Evolutionary conservation across 2,797 vertebrate species (phyloP), one percentile per base, ranked within the genome.

Genomic region (Muraenolepis orangiensis): DNA sequence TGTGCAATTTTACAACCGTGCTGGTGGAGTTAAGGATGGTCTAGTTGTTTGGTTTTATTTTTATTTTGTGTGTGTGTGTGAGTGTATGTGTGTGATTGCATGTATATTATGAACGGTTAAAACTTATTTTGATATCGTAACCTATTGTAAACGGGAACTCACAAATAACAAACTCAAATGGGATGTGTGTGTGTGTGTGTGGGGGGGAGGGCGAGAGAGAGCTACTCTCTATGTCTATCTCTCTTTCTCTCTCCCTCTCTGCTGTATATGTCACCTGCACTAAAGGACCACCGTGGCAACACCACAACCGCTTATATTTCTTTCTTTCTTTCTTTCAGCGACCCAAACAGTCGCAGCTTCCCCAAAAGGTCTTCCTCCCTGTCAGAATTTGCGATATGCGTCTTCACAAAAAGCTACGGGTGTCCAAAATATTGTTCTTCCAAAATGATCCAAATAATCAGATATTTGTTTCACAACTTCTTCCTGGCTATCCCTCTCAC

Each of bases 1-100:
- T 85, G 83, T 86, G 82, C 73, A 72, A 40, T 84, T 85, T 85
- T 80, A 84, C 85, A 84, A 86, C 76, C 81, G 83, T 86, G 84
- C 82, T 81, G 76, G 78, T 86, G 80, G 75, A 38, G 76, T 85
- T 6, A 70, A 73, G 74, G 80, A 86, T 86, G 81, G 86, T 86
- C 78, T 76, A 29, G 66, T 31, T 67, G 13, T 70, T n/a, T n/a
- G n/a, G 51, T 74, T 51, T 1, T 66, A 66, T 42, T 70, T 38
- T 26, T 75, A 77, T 51, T 31, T 73, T 82, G 81, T 71, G 18
- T 70, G 69, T 70, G 42, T 68, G 75, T 81, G 74, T 78, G n/a
- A n/a, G n/a, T n/a, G n/a, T n/a, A n/a, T n/a, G n/a, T n/a, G n/a
- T n/a, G n/a, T n/a, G n/a, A n/a, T n/a, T n/a, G 77, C 86, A 83